phyloP scores from a whole-genome alignment of 2,888 invertebrate species.

The Pinctada fucata region DNA sequence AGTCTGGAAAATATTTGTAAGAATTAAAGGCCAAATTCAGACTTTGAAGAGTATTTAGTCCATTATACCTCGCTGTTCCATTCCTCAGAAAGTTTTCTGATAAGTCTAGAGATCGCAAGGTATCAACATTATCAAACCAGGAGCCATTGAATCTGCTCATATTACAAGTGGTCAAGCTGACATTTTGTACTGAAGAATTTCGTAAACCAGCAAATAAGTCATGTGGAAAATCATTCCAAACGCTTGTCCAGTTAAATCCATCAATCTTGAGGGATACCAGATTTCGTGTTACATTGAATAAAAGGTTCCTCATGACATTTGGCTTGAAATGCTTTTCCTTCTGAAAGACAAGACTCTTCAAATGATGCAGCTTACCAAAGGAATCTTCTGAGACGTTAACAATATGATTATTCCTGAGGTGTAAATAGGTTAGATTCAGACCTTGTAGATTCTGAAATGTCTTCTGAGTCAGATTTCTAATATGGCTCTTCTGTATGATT shows the following conservation, averaged over 20 bases:
- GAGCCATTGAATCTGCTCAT: neutral
- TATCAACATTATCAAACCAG: neutral
- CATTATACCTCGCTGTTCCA: neutral
- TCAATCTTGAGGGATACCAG: neutral
- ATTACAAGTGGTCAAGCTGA: constrained; percentile 19
- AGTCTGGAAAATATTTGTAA: constrained; percentile 27
- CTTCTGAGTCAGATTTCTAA: neutral
- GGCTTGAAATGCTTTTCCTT: neutral
- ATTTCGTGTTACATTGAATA: neutral
- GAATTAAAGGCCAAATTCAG: constrained; percentile 14
- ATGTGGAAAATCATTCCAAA: neutral
- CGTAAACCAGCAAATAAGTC: constrained; percentile 17
- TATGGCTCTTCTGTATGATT: neutral
- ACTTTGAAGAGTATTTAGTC: constrained; percentile 7
- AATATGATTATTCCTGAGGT: constrained; percentile 17
- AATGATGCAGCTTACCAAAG: neutral
- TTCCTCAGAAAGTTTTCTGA: constrained; percentile 19
- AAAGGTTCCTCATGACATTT: neutral
- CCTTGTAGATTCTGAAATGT: constrained; percentile 1
- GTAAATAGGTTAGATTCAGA: neutral
- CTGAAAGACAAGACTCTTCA: constrained; percentile 19
- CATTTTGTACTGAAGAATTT: neutral
- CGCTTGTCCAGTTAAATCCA: neutral
- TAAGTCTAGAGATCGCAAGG: neutral
- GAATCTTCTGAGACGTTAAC: neutral